phyloP scores from a whole-genome alignment of 2,888 invertebrate species.

The Aphrophora alni region DNA sequence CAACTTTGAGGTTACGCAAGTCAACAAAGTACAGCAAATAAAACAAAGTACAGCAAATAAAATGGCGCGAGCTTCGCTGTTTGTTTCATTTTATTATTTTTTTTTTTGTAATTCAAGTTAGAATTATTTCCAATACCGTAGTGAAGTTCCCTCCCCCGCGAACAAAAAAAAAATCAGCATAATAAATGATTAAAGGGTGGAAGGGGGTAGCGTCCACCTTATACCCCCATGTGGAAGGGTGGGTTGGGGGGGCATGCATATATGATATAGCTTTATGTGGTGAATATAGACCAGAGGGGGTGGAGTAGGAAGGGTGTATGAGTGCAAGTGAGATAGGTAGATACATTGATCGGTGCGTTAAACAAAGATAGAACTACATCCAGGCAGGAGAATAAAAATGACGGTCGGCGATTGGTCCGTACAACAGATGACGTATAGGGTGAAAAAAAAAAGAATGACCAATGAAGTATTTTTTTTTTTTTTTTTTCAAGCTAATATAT shows the following conservation, averaged over 20 bases:
- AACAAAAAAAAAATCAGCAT: constrained; percentile 37
- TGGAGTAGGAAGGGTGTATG: neutral
- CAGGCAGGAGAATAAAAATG: constrained; percentile 38
- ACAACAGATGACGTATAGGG: constrained; percentile 39
- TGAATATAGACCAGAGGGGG: constrained; percentile 13
- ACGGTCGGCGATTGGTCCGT: constrained; percentile 38
- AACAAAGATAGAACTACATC: constrained; percentile 3
- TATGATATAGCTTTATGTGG: constrained; percentile 22
- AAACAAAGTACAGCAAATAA: neutral
- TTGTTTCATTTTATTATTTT: neutral
- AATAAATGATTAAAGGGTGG: constrained; percentile 35
- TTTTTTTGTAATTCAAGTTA: neutral
- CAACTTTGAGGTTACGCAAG: neutral
- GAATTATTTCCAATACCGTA: neutral
- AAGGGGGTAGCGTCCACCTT: constrained; percentile 28
- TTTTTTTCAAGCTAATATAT: constrained; percentile 25
- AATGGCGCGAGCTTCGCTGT: neutral
- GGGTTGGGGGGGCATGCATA: neutral
- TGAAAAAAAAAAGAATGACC: constrained; percentile 37
- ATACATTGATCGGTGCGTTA: neutral
- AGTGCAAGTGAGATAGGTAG: constrained; percentile 16
- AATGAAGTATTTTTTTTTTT: constrained; percentile 40
- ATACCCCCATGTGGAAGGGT: constrained; percentile 18
- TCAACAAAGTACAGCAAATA: neutral
- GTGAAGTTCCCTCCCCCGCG: constrained; percentile 27